Conservation (phyloP, 2,888 invertebrate genomes). For the Laspeyria flexula region DNA sequence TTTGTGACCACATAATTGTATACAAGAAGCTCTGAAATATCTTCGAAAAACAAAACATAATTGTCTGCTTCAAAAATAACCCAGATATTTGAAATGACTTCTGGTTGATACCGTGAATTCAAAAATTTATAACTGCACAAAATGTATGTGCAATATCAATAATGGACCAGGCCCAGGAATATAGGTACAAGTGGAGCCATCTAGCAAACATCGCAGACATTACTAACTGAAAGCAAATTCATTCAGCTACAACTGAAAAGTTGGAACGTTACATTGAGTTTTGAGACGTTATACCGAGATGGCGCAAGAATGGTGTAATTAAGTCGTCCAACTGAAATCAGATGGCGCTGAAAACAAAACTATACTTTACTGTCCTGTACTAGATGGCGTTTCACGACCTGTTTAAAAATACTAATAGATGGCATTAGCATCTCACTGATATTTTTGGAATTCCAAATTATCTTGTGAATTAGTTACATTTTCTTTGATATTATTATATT, state of each 20-base stretch:
- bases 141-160: neutral
- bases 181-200: constrained; percentile 16
- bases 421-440: constrained; percentile 11
- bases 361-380: neutral
- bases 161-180: no score
- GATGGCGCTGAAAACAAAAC: constrained; percentile 11
- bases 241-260: no score
- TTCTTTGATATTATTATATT: no score
- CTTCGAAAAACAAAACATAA: no score
- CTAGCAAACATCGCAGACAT: constrained; percentile 5
- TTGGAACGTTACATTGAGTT: no score
- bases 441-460: no score
- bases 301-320: constrained; percentile 13
- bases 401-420: constrained; percentile 12
- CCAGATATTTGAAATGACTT: no score
- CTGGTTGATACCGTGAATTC: no score
- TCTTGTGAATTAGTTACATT: no score
- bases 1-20: constrained; percentile 12
- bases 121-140: neutral
- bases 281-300: constrained; percentile 12
- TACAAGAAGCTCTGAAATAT: constrained; percentile 6
- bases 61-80: no score
- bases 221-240: neutral
- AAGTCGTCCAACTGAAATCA: neutral
- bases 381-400: constrained; percentile 29